Percentiles rank a stretch among this genome's conserved stretches.
Evolutionary conservation across 1,140 invertebrate species (phyloP).

Genomic region (Cydia fagiglandana): DNA sequence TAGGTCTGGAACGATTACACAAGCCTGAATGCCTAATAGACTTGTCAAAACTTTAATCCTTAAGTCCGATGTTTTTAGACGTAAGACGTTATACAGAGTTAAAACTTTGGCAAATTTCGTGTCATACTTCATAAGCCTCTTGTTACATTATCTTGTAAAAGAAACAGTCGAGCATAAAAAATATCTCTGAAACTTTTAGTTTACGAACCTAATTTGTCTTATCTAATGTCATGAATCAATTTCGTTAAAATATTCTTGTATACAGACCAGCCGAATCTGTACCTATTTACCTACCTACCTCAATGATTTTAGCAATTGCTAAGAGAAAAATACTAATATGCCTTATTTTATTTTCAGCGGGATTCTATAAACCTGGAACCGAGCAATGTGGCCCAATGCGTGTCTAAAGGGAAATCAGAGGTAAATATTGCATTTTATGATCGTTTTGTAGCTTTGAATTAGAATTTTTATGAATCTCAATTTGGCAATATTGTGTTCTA

Average conservation of each 20-base stretch:
- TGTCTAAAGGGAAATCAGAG: constrained; percentile 92
- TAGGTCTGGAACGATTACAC: constrained; percentile 17
- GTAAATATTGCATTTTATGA: constrained; percentile 75
- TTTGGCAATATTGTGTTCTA: too few species aligned
- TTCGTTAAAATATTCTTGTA: background rate
- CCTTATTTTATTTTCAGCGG: constrained; percentile 81
- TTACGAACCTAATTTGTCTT: constrained; percentile 2
- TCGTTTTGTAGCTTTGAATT: constrained; percentile 5
- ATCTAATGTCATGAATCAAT: background rate
- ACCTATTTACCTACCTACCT: background rate
- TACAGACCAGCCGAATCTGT: background rate
- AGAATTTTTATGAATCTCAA: too few species aligned
- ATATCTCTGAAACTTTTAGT: background rate
- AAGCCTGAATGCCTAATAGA: constrained; percentile 17
- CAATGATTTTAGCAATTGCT: background rate
- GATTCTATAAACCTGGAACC: constrained; percentile 88
- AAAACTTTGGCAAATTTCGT: constrained; percentile 13
- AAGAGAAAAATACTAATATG: constrained; percentile 7
- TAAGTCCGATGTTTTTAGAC: background rate
- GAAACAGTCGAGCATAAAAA: background rate
- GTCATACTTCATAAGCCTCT: constrained; percentile 16
- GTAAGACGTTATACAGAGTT: background rate
- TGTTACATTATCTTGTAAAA: constrained; percentile 1
- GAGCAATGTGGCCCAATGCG: constrained; percentile 87
- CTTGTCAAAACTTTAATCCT: constrained; percentile 12